phyloP scores from a whole-genome alignment of 2,113 vertebrate genomes.

The Gymnobelideus leadbeateri region DNA sequence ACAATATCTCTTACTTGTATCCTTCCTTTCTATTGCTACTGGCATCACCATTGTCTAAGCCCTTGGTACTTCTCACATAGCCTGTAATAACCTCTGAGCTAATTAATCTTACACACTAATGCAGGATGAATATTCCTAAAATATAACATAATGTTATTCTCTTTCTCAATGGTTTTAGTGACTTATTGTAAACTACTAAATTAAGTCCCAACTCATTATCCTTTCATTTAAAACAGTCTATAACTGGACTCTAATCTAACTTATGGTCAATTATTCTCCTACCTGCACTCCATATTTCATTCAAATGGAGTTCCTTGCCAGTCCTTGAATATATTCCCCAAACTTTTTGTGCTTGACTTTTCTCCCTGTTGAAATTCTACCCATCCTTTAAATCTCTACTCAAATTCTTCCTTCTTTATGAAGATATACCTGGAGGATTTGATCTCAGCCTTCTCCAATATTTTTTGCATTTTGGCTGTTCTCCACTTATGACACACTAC shows the following conservation, averaged over 20 bases:
- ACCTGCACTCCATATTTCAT: neutral
- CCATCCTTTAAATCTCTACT: neutral
- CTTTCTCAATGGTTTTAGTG: neutral
- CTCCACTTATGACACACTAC: neutral
- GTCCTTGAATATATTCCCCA: neutral
- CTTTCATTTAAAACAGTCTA: neutral
- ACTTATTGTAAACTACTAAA: neutral
- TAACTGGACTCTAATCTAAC: neutral
- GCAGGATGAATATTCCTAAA: neutral
- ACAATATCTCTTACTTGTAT: neutral
- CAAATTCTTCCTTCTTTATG: neutral
- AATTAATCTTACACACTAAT: neutral
- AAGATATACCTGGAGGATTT: neutral
- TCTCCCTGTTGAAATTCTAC: neutral
- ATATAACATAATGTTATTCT: neutral
- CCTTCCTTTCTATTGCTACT: neutral
- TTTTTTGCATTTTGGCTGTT: neutral
- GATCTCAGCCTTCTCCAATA: neutral
- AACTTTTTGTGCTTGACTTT: neutral
- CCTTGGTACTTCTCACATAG: neutral
- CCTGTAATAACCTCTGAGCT: neutral
- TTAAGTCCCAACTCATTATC: neutral
- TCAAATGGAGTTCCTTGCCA: neutral
- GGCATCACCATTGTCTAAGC: neutral
- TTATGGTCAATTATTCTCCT: neutral